A percentile compares a stretch with the other conserved stretches of the same genome.
phyloP scores from a whole-genome alignment of 2,888 invertebrate species.

The Bhutanitis thaidina region DNA sequence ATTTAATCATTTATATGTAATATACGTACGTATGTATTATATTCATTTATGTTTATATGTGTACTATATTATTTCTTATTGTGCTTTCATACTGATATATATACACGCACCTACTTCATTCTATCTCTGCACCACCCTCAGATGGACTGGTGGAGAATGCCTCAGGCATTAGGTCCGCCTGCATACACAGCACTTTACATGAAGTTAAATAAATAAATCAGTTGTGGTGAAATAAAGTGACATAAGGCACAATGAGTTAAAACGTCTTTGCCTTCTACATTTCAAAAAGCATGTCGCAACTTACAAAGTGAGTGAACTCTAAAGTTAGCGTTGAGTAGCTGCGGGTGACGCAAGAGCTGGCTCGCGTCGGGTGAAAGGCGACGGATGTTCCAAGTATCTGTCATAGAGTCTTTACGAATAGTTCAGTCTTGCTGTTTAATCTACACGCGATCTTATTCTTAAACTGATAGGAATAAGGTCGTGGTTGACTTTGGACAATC shows the following conservation, averaged over 20 bases:
- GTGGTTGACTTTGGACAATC: background rate
- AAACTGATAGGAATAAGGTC: background rate
- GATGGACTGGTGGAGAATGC: too few relatives aligned
- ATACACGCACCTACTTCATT: too few relatives aligned
- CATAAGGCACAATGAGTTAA: background rate
- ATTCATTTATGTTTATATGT: too few relatives aligned
- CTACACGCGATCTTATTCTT: background rate
- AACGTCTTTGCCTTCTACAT: background rate
- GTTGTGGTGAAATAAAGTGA: background rate
- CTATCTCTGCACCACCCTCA: too few relatives aligned
- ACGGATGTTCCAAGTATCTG: constrained; percentile 13
- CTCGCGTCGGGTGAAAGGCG: constrained; percentile 46
- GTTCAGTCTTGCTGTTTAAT: background rate
- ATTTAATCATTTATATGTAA: too few relatives aligned
- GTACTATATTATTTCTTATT: too few relatives aligned
- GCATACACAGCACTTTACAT: too few relatives aligned
- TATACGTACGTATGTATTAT: too few relatives aligned
- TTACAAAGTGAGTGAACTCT: constrained; percentile 48
- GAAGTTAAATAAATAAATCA: too few relatives aligned
- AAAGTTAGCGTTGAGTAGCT: constrained; percentile 29
- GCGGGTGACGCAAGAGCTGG: constrained; percentile 37
- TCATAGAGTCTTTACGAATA: constrained; percentile 1
- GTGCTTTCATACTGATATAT: too few relatives aligned
- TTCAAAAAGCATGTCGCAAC: constrained; percentile 34
- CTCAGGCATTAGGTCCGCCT: too few relatives aligned